Conservation (phyloP, 2,113 vertebrate genomes). For the Australoheros scitulus region DNA sequence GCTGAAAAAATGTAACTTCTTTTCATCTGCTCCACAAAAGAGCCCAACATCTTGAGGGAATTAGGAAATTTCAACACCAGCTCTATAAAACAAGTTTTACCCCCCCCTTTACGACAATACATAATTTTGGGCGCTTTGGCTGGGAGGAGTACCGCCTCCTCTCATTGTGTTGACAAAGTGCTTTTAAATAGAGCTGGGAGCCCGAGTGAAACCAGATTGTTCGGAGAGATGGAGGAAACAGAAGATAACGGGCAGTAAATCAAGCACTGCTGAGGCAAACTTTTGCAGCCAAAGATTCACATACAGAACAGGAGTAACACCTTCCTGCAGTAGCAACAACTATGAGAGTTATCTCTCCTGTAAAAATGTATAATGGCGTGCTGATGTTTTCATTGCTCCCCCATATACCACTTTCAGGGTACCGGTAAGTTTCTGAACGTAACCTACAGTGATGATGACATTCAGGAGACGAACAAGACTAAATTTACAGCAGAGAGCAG, state of each 20-base stretch:
- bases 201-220: conserved; percentile 74
- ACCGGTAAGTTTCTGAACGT: neutral
- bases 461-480: neutral
- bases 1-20: conserved; percentile 28
- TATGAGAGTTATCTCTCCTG: conserved; percentile 35
- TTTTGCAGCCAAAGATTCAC: conserved; percentile 36
- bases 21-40: conserved; percentile 47
- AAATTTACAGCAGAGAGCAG: neutral
- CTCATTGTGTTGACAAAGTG: conserved; percentile 68
- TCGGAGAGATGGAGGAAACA: conserved; percentile 51
- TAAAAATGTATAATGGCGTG: conserved; percentile 35
- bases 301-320: conserved; percentile 44
- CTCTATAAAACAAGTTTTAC: conserved; percentile 46
- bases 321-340: conserved; percentile 40
- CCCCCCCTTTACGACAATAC: conserved; percentile 46
- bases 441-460: neutral
- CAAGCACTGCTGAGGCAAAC: conserved; percentile 42
- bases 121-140: conserved; percentile 56
- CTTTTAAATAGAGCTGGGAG: conserved; percentile 63
- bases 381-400: conserved; percentile 45
- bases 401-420: neutral
- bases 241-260: conserved; percentile 61
- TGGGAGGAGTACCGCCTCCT: conserved; percentile 54
- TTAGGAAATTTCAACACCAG: conserved; percentile 60
- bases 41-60: conserved; percentile 72